Evolutionary conservation across 64 coral and sea anemone genomes (phyloP), one percentile per base, ranked within the genome.

Genomic region (Pocillopora damicornis): DNA sequence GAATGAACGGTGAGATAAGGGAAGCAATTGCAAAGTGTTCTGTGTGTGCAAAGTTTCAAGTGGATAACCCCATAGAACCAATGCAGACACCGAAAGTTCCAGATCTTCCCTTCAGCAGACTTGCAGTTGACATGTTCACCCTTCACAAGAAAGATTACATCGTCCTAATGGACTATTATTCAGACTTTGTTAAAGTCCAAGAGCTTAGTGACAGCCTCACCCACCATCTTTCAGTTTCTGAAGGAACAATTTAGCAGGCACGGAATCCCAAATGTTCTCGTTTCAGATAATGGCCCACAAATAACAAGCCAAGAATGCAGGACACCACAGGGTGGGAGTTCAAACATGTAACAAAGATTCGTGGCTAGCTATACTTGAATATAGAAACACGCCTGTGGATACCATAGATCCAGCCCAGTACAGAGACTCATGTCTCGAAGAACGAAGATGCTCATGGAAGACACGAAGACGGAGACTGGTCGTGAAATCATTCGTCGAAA

Each of bases 21-120:
- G 83, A 80, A 60, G 65, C 77, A 20, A 86, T 89, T 80, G 69
- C 63, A 20, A 88, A 35, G 20, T 92, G 91, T 36, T 59, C 86
- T 82, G 91, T 92, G 7, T 94, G 89, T 95, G 85, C 93, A 4
- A 89, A 95, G 45, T 76, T 79, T 73, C 93, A 88, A 82, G 63
- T 78, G 73, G 74, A 90, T 35, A 94, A 90, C 59, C 58, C 78
- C 34, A 58, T 80, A 15, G n/a, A 90, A 86, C 92, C 89, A 91
- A 87, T 91, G 88, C 88, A 90, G 56, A 34, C 83, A 3, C 88
- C 87, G 73, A 64, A 94, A 87, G 60, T 90, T n/a, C 92, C 92
- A 90, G 65, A 90, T n/a, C 60, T 61, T 59, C 82, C 88, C 1
- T 94, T 88, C 88, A 81, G 82, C 76, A 94, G 76, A 67, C 15